Percentiles rank a stretch among this genome's conserved stretches.
Evolutionary conservation across 2,113 vertebrate species (phyloP).

Genomic region (Anguilla rostrata): DNA sequence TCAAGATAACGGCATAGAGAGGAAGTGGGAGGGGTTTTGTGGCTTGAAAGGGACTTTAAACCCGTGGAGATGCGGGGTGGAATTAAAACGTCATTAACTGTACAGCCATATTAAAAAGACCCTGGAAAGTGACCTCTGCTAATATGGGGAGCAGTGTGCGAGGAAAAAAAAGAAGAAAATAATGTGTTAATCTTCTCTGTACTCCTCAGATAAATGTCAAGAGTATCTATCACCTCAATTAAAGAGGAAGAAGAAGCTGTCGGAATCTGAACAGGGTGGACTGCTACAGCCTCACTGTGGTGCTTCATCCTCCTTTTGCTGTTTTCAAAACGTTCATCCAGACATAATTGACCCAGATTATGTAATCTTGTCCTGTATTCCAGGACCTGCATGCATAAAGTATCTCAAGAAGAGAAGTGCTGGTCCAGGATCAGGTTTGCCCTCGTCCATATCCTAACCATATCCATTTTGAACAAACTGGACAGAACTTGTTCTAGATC

Average conservation of each 20-base stretch:
- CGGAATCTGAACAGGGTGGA: constrained; percentile 70
- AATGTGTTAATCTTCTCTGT: constrained; percentile 75
- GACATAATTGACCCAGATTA: background rate
- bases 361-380: background rate
- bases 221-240: constrained; percentile 83
- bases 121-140: constrained; percentile 74
- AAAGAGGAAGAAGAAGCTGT: constrained; percentile 72
- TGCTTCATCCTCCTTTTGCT: background rate
- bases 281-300: background rate
- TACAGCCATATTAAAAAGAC: constrained; percentile 76
- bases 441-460: too few relatives aligned
- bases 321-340: background rate
- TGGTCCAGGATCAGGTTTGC: background rate
- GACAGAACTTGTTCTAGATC: too few relatives aligned
- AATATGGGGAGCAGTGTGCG: constrained; percentile 65
- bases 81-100: constrained; percentile 76
- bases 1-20: constrained; percentile 57
- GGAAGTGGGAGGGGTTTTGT: constrained; percentile 58
- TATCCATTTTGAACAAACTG: too few relatives aligned
- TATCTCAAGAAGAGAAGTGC: background rate
- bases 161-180: constrained; percentile 54
- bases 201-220: constrained; percentile 78
- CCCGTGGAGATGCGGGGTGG: constrained; percentile 60
- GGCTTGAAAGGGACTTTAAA: constrained; percentile 68
- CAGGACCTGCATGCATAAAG: background rate